Percentiles rank a stretch among this genome's conserved stretches.
Evolutionary conservation across 2,888 invertebrate species (phyloP).

Genomic region (Drosophila kuntzei): DNA sequence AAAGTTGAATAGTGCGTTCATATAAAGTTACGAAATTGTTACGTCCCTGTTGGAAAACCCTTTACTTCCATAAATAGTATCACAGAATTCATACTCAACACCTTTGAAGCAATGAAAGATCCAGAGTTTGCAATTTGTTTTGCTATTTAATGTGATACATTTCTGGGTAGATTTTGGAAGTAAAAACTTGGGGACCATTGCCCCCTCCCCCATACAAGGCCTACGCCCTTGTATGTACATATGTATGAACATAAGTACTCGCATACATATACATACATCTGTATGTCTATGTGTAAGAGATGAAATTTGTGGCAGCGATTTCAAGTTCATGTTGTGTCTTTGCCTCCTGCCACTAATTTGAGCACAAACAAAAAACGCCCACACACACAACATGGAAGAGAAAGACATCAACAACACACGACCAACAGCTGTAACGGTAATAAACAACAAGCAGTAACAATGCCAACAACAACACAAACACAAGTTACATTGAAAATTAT

Average conservation of each 20-base stretch:
- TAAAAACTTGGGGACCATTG: no score
- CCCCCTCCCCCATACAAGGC: no score
- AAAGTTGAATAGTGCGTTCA: no score
- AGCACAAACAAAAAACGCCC: slow-evolving; percentile 64
- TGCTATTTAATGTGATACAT: no score
- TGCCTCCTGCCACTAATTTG: slow-evolving; percentile 65
- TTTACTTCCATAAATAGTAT: no score
- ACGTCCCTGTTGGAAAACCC: no score
- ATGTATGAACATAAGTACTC: background rate
- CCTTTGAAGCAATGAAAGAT: no score
- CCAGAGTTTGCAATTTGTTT: no score
- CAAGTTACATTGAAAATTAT: slow-evolving; percentile 40
- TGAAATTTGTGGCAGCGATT: slow-evolving; percentile 46
- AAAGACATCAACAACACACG: slow-evolving; percentile 44
- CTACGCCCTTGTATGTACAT: background rate
- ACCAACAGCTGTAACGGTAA: slow-evolving; percentile 75
- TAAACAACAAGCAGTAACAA: slow-evolving; percentile 68
- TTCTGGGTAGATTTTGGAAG: no score
- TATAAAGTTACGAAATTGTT: no score
- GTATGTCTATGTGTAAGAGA: slow-evolving; percentile 1
- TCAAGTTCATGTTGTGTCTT: slow-evolving; percentile 63
- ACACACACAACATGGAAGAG: slow-evolving; percentile 15
- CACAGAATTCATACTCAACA: no score
- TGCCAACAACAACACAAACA: slow-evolving; percentile 28
- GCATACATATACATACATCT: background rate